These are phyloP conservation scores for Lycaon pictus DNA, from an alignment of 2,113 vertebrate species.

Conservation along the genomic window DNA sequence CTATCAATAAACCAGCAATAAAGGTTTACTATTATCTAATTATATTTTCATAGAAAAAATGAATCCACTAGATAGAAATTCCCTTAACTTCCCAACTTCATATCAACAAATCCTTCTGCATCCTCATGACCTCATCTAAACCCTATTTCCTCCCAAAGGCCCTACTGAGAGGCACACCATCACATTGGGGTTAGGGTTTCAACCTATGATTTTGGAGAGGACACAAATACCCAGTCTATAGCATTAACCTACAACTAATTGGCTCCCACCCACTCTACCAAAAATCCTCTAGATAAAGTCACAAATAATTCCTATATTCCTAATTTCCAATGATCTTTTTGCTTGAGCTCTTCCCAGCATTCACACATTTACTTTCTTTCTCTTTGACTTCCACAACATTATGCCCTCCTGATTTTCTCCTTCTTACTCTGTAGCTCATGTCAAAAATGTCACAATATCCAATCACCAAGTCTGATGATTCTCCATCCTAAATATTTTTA, in stretches of 20 bases:
- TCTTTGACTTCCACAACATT: not conserved
- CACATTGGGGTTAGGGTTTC: not conserved
- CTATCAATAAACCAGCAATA: not conserved
- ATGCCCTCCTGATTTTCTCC: not conserved
- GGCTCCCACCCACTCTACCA: not conserved
- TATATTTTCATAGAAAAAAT: constrained; percentile 13
- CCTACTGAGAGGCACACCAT: not conserved
- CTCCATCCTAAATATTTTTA: not conserved
- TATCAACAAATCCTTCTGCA: not conserved
- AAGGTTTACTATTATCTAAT: not conserved
- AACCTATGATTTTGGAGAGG: not conserved
- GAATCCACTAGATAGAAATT: not conserved
- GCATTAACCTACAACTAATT: not conserved
- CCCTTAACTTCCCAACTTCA: not conserved
- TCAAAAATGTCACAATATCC: not conserved
- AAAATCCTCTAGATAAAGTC: not conserved
- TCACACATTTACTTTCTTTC: not conserved
- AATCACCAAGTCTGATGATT: not conserved
- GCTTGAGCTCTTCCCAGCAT: not conserved
- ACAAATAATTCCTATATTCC: not conserved
- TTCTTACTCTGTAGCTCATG: not conserved
- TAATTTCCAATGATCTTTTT: not conserved
- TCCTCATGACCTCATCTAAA: not conserved
- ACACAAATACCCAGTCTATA: not conserved
- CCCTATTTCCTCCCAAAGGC: not conserved